These are phyloP conservation scores for Cavia aperea DNA, from an alignment of 2,113 vertebrate genomes.

Conservation along the genomic window DNA sequence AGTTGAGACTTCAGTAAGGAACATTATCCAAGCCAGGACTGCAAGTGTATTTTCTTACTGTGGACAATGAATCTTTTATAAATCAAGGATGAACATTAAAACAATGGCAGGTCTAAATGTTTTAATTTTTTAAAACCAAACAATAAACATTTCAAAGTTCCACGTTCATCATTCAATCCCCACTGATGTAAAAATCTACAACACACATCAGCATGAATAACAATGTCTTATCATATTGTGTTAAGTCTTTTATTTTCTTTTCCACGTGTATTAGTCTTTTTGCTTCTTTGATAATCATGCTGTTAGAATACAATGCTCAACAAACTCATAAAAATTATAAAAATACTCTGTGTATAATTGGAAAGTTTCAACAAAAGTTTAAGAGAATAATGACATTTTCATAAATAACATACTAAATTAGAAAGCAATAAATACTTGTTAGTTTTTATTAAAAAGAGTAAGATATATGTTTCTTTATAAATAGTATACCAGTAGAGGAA, in stretches of 20 bases:
- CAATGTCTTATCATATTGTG: not conserved
- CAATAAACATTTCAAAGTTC: not conserved
- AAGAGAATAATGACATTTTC: not conserved
- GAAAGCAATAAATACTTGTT: not conserved
- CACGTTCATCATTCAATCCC: not conserved
- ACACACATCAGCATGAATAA: not conserved
- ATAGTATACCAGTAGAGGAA: not conserved
- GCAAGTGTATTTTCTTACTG: not conserved
- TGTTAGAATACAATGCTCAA: not conserved
- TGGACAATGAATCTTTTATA: not conserved
- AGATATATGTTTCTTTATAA: not conserved
- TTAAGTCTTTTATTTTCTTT: not conserved
- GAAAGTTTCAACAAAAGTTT: not conserved
- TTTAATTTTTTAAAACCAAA: constrained; percentile 10
- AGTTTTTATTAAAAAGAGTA: not conserved
- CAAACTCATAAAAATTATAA: not conserved
- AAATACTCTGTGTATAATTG: not conserved
- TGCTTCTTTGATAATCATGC: not conserved
- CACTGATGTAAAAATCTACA: not conserved
- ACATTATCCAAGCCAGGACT: not conserved
- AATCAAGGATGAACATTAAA: not conserved
- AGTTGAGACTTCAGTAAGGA: constrained; percentile 56
- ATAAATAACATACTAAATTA: not conserved
- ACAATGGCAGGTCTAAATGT: not conserved
- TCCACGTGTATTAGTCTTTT: not conserved